A percentile compares a stretch with the other conserved stretches of the same genome.
Conservation (phyloP, 2,888 invertebrate genomes). For the Temnothorax ravouxi region DNA sequence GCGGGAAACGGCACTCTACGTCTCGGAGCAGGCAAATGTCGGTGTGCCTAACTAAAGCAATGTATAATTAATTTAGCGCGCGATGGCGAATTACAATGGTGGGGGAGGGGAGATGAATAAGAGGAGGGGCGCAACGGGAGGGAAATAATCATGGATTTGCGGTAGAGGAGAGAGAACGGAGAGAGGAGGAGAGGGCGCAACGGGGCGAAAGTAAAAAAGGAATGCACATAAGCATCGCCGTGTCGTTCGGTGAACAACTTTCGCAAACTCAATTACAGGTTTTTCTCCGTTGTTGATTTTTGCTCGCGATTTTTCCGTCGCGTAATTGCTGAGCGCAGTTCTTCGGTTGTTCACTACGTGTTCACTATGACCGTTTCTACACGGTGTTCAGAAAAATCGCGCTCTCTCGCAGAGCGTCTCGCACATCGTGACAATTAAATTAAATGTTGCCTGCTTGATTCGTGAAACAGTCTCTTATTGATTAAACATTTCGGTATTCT, state of each 20-base stretch:
- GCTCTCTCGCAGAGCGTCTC: background rate
- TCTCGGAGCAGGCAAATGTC: conserved; percentile 59
- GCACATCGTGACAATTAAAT: conserved; percentile 1
- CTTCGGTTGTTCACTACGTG: conserved; percentile 52
- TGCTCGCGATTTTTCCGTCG: conserved; percentile 73
- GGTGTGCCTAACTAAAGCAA: conserved; percentile 66
- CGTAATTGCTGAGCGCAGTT: conserved; percentile 68
- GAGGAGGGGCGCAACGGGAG: conserved; percentile 10
- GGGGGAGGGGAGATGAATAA: conserved; percentile 2
- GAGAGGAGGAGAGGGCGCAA: conserved; percentile 1
- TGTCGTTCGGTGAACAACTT: conserved; percentile 69
- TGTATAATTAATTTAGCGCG: conserved; percentile 75
- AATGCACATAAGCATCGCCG: conserved; percentile 68
- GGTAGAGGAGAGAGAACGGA: conserved; percentile 1
- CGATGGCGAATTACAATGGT: conserved; percentile 62
- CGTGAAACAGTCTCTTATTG: background rate
- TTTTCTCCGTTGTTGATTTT: conserved; percentile 77
- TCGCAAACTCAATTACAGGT: conserved; percentile 75
- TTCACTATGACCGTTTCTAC: conserved; percentile 35
- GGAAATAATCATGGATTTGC: conserved; percentile 24
- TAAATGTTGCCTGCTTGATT: background rate
- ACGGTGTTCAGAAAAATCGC: conserved; percentile 38
- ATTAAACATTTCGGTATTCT: background rate
- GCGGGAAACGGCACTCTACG: conserved; percentile 27
- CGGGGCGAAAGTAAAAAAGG: conserved; percentile 53